These are phyloP conservation scores for Melinaea marsaeus DNA, from an alignment of 2,888 invertebrate species.

Conservation along the genomic window DNA sequence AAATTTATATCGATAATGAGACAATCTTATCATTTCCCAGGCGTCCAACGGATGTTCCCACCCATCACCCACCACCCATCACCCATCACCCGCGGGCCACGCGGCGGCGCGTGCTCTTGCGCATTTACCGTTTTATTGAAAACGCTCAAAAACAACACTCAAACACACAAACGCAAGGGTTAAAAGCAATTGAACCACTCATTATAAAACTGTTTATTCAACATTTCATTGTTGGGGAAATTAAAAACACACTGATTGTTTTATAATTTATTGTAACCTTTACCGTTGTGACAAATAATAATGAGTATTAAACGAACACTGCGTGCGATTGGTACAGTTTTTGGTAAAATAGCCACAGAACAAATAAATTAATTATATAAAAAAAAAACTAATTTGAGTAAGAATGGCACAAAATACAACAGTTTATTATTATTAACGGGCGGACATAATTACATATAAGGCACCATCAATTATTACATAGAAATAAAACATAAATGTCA, in stretches of 20 bases:
- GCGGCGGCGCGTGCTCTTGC: conserved; percentile 50
- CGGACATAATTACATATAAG: conserved; percentile 69
- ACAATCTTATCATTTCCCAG: conserved; percentile 61
- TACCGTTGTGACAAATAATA: conserved; percentile 36
- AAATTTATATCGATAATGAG: conserved; percentile 21
- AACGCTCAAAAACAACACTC: conserved; percentile 68
- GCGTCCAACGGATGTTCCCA: conserved; percentile 66
- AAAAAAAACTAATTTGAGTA: too few species aligned
- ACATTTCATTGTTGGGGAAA: conserved; percentile 25
- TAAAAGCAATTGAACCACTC: conserved; percentile 72
- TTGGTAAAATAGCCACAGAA: too few species aligned
- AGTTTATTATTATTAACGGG: conserved; percentile 43
- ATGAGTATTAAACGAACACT: conserved; percentile 39
- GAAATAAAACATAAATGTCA: too few species aligned
- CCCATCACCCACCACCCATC: conserved; percentile 44
- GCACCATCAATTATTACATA: conserved; percentile 52
- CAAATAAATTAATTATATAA: too few species aligned
- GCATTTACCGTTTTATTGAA: conserved; percentile 68
- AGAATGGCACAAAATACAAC: conserved; percentile 35
- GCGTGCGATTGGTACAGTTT: too few species aligned
- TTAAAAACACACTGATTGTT: conserved; percentile 29
- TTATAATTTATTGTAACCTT: conserved; percentile 55
- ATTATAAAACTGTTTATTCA: conserved; percentile 50
- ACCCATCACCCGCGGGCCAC: conserved; percentile 34
- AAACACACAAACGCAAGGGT: conserved; percentile 66